These are phyloP conservation scores for Chydorus sphaericus DNA, from an alignment of 2,888 invertebrate species.

Conservation along the genomic window DNA sequence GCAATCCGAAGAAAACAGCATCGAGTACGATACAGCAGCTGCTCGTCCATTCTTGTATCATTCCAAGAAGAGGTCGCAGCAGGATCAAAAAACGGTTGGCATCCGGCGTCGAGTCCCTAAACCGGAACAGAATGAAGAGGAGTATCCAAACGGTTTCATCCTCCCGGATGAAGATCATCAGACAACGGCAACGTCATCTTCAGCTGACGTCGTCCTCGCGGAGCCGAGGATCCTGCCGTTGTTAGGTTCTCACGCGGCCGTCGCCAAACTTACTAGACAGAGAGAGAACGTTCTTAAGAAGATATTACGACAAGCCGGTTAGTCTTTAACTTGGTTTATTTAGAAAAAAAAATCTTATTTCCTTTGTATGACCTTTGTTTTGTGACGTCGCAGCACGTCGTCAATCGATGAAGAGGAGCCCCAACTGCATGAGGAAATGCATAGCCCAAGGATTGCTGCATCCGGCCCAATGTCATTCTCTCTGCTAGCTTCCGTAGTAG, in stretches of 20 bases:
- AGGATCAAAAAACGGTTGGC: background rate
- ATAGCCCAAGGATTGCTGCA: constrained; percentile 23
- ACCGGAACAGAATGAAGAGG: too few relatives aligned
- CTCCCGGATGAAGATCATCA: too few relatives aligned
- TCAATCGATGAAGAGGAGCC: constrained; percentile 21
- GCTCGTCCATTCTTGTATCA: background rate
- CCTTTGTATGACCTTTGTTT: too few relatives aligned
- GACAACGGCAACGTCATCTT: background rate
- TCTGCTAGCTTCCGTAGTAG: constrained; percentile 19
- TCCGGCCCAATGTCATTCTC: constrained; percentile 24
- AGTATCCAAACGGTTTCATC: too few relatives aligned
- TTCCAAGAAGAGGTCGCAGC: background rate
- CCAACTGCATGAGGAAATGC: constrained; percentile 23
- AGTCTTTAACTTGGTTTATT: background rate
- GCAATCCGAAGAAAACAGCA: background rate
- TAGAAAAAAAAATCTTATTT: too few relatives aligned
- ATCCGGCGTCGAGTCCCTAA: too few relatives aligned
- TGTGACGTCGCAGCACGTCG: constrained; percentile 33
- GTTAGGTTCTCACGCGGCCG: constrained; percentile 6
- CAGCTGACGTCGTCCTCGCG: background rate
- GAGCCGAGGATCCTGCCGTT: constrained; percentile 7
- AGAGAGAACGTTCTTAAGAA: constrained; percentile 3
- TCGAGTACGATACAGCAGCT: background rate
- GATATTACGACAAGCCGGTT: constrained; percentile 8
- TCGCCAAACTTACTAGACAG: constrained; percentile 5